These are phyloP conservation scores for Phocides pigmalion DNA, from an alignment of 1,140 invertebrate species.

Conservation along the genomic window DNA sequence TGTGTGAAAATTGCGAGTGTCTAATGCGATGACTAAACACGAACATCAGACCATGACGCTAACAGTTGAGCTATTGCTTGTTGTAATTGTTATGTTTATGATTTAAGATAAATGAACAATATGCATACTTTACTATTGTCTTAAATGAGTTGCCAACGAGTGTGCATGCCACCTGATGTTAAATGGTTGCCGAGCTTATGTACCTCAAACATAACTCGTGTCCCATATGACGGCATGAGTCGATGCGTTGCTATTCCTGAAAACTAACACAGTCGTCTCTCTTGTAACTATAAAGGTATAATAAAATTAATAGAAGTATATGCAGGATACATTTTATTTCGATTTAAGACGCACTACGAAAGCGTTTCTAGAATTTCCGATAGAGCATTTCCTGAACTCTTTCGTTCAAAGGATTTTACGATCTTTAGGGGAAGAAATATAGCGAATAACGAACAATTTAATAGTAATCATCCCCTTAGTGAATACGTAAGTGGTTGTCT, in stretches of 20 bases:
- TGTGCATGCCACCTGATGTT: too few relatives aligned
- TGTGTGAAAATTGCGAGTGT: constrained; percentile 16
- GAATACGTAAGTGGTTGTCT: neutral
- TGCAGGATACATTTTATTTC: too few relatives aligned
- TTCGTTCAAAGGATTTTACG: neutral
- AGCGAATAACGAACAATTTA: neutral
- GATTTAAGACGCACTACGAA: too few relatives aligned
- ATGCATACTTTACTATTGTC: too few relatives aligned
- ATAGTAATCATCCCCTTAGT: neutral
- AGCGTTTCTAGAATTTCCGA: neutral
- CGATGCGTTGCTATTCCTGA: too few relatives aligned
- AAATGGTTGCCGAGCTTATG: too few relatives aligned
- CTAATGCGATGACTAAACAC: constrained; percentile 28
- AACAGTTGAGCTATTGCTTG: neutral
- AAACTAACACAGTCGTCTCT: too few relatives aligned
- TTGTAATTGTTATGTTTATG: neutral
- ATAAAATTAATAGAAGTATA: too few relatives aligned
- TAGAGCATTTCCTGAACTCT: neutral
- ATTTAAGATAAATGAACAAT: neutral
- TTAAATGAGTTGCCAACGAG: neutral
- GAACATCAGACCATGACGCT: neutral
- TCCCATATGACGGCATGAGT: too few relatives aligned
- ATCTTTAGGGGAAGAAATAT: neutral
- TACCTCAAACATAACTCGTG: too few relatives aligned
- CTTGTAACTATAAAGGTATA: too few relatives aligned